A percentile compares a stretch with the other conserved stretches of the same genome.
These are phyloP conservation scores for Drosophila borealis DNA, from an alignment of 2,888 invertebrate species.

Conservation along the genomic window DNA sequence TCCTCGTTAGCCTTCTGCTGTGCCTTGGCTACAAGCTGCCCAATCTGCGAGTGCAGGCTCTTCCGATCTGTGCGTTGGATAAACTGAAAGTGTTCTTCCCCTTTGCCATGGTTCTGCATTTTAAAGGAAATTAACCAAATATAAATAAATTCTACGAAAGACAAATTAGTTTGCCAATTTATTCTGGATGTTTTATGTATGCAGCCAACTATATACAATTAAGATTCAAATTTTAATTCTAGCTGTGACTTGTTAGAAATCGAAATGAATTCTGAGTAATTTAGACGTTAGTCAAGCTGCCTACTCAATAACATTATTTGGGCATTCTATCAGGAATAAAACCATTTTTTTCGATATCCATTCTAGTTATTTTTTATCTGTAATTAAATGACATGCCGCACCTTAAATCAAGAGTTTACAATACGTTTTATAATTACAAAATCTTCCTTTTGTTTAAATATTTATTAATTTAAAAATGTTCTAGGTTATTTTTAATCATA, in stretches of 20 bases:
- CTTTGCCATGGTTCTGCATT: constrained; percentile 56
- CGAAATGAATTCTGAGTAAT: too few relatives aligned
- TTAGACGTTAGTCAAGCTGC: not conserved
- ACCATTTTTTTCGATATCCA: too few relatives aligned
- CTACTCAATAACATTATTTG: not conserved
- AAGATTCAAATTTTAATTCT: not conserved
- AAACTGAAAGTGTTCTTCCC: constrained; percentile 69
- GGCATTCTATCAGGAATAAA: too few relatives aligned
- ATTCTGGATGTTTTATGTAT: not conserved
- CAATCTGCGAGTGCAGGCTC: constrained; percentile 78
- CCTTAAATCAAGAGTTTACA: too few relatives aligned
- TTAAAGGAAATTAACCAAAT: constrained; percentile 1
- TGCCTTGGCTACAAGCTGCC: constrained; percentile 76
- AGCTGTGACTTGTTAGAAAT: not conserved
- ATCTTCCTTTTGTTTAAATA: too few relatives aligned
- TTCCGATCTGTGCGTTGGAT: constrained; percentile 78
- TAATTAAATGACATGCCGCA: too few relatives aligned
- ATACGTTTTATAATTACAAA: too few relatives aligned
- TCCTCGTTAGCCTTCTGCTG: constrained; percentile 71
- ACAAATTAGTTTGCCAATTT: constrained; percentile 33
- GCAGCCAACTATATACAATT: not conserved
- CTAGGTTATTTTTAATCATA: too few relatives aligned
- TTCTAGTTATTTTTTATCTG: too few relatives aligned
- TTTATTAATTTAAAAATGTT: too few relatives aligned
- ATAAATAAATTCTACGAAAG: constrained; percentile 6